Conservation (phyloP, 2,888 invertebrate genomes). For the Cecidostiba fungosa region DNA sequence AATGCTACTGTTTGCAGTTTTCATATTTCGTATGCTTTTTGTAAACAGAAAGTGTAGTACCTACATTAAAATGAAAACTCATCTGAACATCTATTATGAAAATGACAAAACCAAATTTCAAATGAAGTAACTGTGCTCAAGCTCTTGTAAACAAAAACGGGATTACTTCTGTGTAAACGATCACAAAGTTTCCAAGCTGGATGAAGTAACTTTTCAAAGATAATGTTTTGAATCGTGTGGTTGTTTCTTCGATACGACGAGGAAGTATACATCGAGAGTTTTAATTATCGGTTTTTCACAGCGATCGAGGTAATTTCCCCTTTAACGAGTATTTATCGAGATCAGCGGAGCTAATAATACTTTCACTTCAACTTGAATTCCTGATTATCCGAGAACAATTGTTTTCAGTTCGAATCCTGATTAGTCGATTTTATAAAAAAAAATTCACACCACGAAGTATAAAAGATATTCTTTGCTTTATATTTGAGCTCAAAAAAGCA, state of each 20-base stretch:
- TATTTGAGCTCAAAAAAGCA: not conserved
- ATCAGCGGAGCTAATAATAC: not conserved
- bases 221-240: constrained; percentile 9
- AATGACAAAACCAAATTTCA: not conserved
- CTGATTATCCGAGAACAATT: not conserved
- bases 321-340: not conserved
- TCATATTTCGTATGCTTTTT: not conserved
- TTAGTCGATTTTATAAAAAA: too few relatives aligned
- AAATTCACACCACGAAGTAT: too few relatives aligned
- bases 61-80: not conserved
- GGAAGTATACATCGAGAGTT: not conserved
- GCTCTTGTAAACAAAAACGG: not conserved
- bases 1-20: not conserved
- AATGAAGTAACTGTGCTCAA: not conserved
- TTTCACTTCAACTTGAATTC: not conserved
- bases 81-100: not conserved
- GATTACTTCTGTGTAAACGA: not conserved
- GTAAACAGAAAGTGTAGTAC: too few relatives aligned
- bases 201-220: constrained; percentile 14
- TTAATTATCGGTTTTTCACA: constrained; percentile 11
- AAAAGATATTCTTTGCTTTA: too few relatives aligned
- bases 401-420: not conserved
- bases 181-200: not conserved
- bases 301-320: not conserved
- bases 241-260: constrained; percentile 57